Evolutionary conservation across 2,888 invertebrate genomes (phyloP), one percentile per base, ranked within the genome.

Genomic region (Thereva nobilitata): DNA sequence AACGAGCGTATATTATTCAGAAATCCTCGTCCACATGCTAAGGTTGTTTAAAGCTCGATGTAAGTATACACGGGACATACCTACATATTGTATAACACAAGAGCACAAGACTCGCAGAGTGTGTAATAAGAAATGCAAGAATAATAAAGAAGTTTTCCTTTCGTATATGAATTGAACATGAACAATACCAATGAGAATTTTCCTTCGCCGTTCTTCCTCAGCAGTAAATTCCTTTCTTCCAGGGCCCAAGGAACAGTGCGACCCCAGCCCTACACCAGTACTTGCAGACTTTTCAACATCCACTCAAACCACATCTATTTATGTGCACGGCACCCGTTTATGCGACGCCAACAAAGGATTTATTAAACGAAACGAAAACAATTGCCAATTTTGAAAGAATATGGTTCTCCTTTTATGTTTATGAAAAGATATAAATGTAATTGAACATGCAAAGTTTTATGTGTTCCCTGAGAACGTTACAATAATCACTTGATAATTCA

Each of bases 301-400:
- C 38, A 59, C 47, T 47, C 38, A 34, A 47, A 12, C 10, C 8
- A 47, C 47, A 42, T 10, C 37, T 47, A 47, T 10, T 35, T 1
- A 12, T 45, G 37, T 55, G 54, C 41, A 42, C 52, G 47, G 42
- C 50, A 49, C 68, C 44, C 63, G 49, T 66, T 68, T 61, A 65
- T 67, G 61, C 54, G 67, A 67, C 56, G 55, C 59, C 67, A 69
- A 69, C 69, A 69, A 69, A 69, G 69, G 67, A 69, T 69, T 69
- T 69, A 69, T 69, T 69, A 67, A 65, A 69, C 49, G 67, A 64
- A 69, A 67, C 59, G 67, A 69, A 69, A 69, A 69, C 69, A 69
- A 69, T 69, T 67, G 68, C 59, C 67, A 69, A 69, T 69, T 69
- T 69, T 49, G 59, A 49, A 41, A 63, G 67, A 55, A 69, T 64